Evolutionary conservation across 2,888 invertebrate species (phyloP), one percentile per base, ranked within the genome.

Genomic region (Noctua comes): DNA sequence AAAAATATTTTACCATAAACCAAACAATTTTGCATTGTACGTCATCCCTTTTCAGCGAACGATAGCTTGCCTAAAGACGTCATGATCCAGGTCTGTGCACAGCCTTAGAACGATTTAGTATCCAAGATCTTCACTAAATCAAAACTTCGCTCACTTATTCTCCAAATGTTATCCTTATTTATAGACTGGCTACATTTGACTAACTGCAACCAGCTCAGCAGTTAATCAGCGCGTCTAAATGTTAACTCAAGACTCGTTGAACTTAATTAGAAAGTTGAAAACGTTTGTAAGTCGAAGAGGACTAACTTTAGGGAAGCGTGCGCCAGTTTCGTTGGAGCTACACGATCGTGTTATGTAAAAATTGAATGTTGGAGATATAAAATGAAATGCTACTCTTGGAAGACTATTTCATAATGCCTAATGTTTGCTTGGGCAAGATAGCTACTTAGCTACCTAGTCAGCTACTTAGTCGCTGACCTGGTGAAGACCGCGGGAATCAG

Each of bases 221-320:
- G 92, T 93, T 93, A 95, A 96, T 95, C 95, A 95, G 92, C 91
- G 92, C 93, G 91, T 93, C 91, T 92, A 94, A 96, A 96, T 95
- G 95, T 96, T 95, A 94, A 94, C 95, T 93, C 90, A 92, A 91
- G 92, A 95, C 93, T 94, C 93, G 91, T 80, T 83, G 89, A 95
- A 95, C 95, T 95, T 95, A 96, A 96, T 96, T 95, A 95, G 91
- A 94, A 95, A 95, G 94, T 95, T 95, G 92, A 91, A 91, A 94
- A 93, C 91, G 91, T 90, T 91, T 88, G 91, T 90, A 90, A 92
- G 89, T 89, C 86, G 80, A 64, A 86, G 73, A 80, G 80, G 88
- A 86, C 83, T 66, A 91, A 93, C 84, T 93, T 93, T 85, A 89
- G 91, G 82, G 90, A 90, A 90, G 88, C 88, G 90, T 75, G 82